Evolutionary conservation across 2,113 vertebrate species (phyloP), one percentile per base, ranked within the genome.

Genomic region (Hippocampus barbouri): DNA sequence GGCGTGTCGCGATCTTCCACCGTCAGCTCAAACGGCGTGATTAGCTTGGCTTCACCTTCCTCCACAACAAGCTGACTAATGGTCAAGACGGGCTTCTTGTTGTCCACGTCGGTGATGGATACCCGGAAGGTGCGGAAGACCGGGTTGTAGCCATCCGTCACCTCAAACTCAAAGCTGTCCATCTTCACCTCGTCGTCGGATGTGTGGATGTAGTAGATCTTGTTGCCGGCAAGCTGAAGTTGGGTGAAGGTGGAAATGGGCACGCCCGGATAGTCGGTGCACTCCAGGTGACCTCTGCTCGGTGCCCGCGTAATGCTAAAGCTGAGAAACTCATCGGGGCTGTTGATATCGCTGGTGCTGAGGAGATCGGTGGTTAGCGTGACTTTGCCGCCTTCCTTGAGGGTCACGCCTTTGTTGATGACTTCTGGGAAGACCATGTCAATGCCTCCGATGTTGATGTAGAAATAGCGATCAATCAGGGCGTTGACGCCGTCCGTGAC

Each of bases 131-230:
- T 98, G 61, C 96, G 94, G 84, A 96, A 98, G 64, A 98, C 94
- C 0, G 96, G 95, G 71, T 98, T 98, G 80, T 86, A 96, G 3
- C 97, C 97, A n/a, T 98, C 97, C 0, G 96, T 98, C 72, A 98
- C 96, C 71, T 98, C 94, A 79, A 98, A 98, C 83, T 98, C 97
- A 89, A 98, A 98, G 76, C 97, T 97, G 88, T 98, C 97, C 95
- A 96, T 97, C 89, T 97, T 98, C 65, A 96, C 93, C 81, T 98
- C 97, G 14, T 98, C 97, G 60, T 97, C 95, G 0, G 96, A 94
- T 1, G 96, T 97, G 73, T 98, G 97, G 83, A 97, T 95, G 72
- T 98, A 98, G 86, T 96, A 97, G 77, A 98, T 76, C 83, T 98
- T 98, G 91, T 95, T 98, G 34, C 97, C 97, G 45, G 97, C 97